phyloP scores from a whole-genome alignment of 2,888 invertebrate genomes.

The Acleris cristana region DNA sequence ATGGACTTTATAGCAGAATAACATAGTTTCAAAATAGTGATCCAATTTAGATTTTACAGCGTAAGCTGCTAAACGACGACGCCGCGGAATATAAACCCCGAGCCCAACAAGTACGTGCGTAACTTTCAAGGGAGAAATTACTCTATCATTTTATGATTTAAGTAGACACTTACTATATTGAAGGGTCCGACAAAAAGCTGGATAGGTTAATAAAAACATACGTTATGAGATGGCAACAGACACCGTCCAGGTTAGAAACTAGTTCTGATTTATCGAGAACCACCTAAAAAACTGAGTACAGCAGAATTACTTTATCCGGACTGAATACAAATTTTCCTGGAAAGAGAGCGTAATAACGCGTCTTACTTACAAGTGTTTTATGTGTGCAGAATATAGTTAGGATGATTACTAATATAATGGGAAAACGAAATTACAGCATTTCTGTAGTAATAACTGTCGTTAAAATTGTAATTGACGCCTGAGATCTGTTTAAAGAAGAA shows the following conservation, averaged over 20 bases:
- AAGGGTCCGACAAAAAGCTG: constrained; percentile 24
- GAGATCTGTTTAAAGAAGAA: no score
- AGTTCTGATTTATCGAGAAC: constrained; percentile 29
- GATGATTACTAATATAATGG: background rate
- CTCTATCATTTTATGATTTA: constrained; percentile 33
- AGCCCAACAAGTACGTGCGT: constrained; percentile 18
- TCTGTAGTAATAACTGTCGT: background rate
- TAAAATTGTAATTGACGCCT: no score
- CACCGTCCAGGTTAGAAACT: constrained; percentile 24
- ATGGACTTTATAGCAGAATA: background rate
- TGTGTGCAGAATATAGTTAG: background rate
- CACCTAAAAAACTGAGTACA: constrained; percentile 17
- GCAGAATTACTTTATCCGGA: constrained; percentile 20
- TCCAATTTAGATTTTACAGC: constrained; percentile 18
- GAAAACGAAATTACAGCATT: background rate
- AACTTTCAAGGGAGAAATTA: constrained; percentile 25
- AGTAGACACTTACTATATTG: constrained; percentile 24
- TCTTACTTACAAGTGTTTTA: background rate
- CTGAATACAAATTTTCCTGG: constrained; percentile 6
- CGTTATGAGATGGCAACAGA: constrained; percentile 16
- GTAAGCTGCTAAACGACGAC: constrained; percentile 21
- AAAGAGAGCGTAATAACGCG: background rate
- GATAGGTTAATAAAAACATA: constrained; percentile 25
- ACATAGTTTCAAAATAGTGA: constrained; percentile 12
- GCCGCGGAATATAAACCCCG: constrained; percentile 7